Evolutionary conservation across 1,140 invertebrate species (phyloP).

Genomic region (Caenorhabditis remanei): DNA sequence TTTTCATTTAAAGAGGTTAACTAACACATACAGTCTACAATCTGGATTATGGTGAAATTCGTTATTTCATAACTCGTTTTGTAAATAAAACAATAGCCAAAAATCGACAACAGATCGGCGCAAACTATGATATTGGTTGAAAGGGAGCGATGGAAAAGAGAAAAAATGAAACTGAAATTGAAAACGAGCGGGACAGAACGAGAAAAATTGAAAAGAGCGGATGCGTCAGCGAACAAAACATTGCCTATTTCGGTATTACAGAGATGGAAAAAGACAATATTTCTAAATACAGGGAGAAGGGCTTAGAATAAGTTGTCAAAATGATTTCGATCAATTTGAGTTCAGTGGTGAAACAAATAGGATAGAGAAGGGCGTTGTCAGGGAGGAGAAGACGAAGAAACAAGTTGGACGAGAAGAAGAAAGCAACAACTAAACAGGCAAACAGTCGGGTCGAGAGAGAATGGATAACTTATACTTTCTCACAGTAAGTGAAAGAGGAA

Average conservation of each 20-base stretch:
- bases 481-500: slow-evolving; percentile 35
- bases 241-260: background rate
- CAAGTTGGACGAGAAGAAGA: slow-evolving; percentile 32
- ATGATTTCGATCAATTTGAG: slow-evolving; percentile 34
- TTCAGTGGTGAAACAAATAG: background rate
- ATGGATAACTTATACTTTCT: slow-evolving; percentile 48
- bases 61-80: background rate
- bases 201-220: background rate
- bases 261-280: background rate
- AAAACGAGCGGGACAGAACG: background rate
- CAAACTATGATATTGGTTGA: background rate
- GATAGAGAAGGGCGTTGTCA: slow-evolving; percentile 27
- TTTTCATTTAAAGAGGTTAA: too few relatives aligned
- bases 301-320: slow-evolving; percentile 12
- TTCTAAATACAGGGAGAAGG: background rate
- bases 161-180: slow-evolving; percentile 28
- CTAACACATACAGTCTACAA: too few relatives aligned
- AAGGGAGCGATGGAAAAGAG: background rate
- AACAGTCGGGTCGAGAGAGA: slow-evolving; percentile 39
- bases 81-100: too few relatives aligned
- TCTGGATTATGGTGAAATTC: too few relatives aligned
- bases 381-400: background rate
- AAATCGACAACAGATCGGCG: too few relatives aligned
- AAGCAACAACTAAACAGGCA: slow-evolving; percentile 52
- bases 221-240: slow-evolving; percentile 46